Evolutionary conservation across 2,113 vertebrate genomes (phyloP).

Genomic region (Isichthys henryi): DNA sequence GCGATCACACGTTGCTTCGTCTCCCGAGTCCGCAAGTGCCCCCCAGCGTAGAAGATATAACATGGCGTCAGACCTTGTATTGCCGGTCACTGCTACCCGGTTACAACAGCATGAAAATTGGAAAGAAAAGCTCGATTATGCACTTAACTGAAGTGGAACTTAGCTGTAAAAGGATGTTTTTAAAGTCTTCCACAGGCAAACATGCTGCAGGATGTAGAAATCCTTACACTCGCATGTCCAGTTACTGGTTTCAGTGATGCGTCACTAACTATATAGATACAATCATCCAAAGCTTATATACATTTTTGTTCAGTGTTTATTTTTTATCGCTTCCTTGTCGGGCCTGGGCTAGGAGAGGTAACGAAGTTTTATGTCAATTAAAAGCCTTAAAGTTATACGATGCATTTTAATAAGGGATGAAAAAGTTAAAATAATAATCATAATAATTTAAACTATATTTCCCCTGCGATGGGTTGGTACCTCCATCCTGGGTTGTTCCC

Average conservation of each 20-base stretch:
- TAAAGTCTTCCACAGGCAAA: not conserved
- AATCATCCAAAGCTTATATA: not conserved
- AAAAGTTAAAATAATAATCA: not conserved
- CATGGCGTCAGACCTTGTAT: not conserved
- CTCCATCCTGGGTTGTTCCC: not conserved
- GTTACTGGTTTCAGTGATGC: not conserved
- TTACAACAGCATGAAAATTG: not conserved
- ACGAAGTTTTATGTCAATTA: not conserved
- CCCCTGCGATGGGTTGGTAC: not conserved
- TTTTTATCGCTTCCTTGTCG: not conserved
- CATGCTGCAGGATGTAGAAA: not conserved
- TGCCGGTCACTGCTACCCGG: not conserved
- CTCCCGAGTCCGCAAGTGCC: not conserved
- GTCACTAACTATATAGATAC: too few species aligned
- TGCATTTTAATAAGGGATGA: not conserved
- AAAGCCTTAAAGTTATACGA: not conserved
- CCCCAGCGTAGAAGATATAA: not conserved
- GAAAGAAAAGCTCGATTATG: not conserved
- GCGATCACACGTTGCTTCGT: not conserved
- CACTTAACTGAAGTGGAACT: not conserved
- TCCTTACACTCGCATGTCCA: not conserved
- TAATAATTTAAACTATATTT: not conserved
- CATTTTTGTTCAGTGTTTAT: not conserved
- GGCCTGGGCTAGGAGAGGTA: not conserved
- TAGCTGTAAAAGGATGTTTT: not conserved